Evolutionary conservation across 2,113 vertebrate genomes (phyloP).

Genomic region (Sylvia atricapilla): DNA sequence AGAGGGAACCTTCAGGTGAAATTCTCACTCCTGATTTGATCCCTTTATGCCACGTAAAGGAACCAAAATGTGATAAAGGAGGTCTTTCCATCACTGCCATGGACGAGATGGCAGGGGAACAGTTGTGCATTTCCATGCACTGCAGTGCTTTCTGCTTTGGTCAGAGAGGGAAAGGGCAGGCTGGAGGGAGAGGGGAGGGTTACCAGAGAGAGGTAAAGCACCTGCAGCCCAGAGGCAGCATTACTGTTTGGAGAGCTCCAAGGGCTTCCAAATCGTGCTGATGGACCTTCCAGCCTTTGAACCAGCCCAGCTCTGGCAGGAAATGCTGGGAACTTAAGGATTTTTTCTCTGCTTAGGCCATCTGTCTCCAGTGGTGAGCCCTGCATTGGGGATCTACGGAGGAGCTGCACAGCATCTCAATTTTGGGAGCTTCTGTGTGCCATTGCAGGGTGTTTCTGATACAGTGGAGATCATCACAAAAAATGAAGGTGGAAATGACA

Average conservation of each 20-base stretch:
- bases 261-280: neutral
- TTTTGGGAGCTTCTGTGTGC: neutral
- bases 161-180: neutral
- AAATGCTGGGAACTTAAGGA: neutral
- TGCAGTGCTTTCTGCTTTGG: rapidly evolving
- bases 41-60: neutral
- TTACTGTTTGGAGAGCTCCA: neutral
- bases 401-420: neutral
- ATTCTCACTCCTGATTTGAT: neutral
- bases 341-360: neutral
- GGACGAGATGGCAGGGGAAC: neutral
- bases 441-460: neutral
- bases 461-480: neutral
- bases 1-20: neutral
- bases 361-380: neutral
- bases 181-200: neutral
- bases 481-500: neutral
- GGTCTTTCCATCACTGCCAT: neutral
- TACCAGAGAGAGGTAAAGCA: neutral
- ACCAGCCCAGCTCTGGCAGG: neutral
- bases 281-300: neutral
- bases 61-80: neutral
- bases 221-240: neutral
- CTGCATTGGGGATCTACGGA: neutral
- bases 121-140: neutral